Conservation (phyloP, 2,888 invertebrate species). For the Ochlodes sylvanus region DNA sequence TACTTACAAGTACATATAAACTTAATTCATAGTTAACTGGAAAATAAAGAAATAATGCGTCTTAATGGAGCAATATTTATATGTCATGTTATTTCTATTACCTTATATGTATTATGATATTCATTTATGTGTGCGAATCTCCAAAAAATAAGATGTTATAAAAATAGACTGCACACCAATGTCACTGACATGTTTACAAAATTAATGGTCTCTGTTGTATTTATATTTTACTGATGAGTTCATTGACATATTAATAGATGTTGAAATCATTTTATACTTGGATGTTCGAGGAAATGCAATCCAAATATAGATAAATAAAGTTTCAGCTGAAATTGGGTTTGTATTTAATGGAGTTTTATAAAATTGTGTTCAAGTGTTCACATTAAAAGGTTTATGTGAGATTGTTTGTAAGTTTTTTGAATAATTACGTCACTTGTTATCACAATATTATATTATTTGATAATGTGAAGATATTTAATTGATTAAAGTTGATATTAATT, state of each 20-base stretch:
- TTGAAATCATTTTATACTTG: not conserved
- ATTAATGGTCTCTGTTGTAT: constrained; percentile 27
- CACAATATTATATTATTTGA: too few species aligned
- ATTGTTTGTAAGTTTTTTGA: too few species aligned
- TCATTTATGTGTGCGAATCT: not conserved
- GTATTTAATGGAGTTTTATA: not conserved
- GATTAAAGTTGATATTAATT: too few species aligned
- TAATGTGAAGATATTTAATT: too few species aligned
- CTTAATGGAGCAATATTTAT: too few species aligned
- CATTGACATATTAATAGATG: constrained; percentile 32
- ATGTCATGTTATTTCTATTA: too few species aligned
- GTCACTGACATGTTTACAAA: constrained; percentile 43
- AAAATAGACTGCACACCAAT: constrained; percentile 36
- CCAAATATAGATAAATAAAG: not conserved
- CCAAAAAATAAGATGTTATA: constrained; percentile 39
- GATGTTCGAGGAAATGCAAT: not conserved
- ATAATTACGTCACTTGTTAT: too few species aligned
- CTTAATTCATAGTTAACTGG: too few species aligned
- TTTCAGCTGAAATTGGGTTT: not conserved
- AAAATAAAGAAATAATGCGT: too few species aligned
- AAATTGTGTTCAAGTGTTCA: not conserved
- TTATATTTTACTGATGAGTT: constrained; percentile 31
- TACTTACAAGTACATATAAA: too few species aligned
- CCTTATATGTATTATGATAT: too few species aligned
- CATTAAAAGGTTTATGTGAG: too few species aligned